Evolutionary conservation across 2,797 vertebrate genomes (phyloP).

Genomic region (Xiphophorus birchmanni): DNA sequence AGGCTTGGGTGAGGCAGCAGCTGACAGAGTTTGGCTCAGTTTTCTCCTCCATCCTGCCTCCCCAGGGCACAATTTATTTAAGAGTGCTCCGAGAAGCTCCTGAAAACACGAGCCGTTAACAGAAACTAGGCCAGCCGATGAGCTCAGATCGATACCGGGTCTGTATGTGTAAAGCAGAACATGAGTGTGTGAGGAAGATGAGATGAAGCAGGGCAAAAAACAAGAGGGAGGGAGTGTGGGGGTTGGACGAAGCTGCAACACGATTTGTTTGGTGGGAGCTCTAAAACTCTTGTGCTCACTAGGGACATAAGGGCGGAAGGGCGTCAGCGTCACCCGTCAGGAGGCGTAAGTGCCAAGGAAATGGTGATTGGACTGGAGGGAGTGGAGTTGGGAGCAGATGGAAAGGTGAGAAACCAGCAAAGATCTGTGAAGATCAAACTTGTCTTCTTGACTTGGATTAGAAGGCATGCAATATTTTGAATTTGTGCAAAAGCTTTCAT

Average conservation of each 20-base stretch:
- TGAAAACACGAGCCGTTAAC: conserved; percentile 42
- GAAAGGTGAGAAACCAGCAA: conserved; percentile 87
- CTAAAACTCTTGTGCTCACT: conserved; percentile 61
- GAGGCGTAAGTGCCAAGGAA: conserved; percentile 93
- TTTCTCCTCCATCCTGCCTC: conserved; percentile 24
- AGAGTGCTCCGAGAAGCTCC: conserved; percentile 32
- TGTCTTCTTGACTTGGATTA: not conserved
- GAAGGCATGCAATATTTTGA: not conserved
- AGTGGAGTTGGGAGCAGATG: conserved; percentile 95
- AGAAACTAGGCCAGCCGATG: conserved; percentile 48
- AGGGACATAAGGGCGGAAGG: conserved; percentile 95
- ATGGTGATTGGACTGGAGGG: conserved; percentile 96
- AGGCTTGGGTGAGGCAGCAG: conserved; percentile 38
- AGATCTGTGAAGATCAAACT: not conserved
- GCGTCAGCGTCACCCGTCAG: conserved; percentile 90
- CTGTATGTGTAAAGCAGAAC: conserved; percentile 27
- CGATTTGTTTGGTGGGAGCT: conserved; percentile 7
- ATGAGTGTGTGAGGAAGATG: conserved; percentile 4
- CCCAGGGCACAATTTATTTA: conserved; percentile 50
- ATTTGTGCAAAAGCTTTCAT: not conserved
- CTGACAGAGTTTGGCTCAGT: conserved; percentile 5
- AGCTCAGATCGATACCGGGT: conserved; percentile 46
- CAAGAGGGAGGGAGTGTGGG: not conserved
- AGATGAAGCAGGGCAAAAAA: conserved; percentile 19
- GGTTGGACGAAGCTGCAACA: not conserved